Percentiles rank a stretch among this genome's conserved stretches.
phyloP scores from a whole-genome alignment of 2,888 invertebrate species.

The Caenorhabditis imperialis region DNA sequence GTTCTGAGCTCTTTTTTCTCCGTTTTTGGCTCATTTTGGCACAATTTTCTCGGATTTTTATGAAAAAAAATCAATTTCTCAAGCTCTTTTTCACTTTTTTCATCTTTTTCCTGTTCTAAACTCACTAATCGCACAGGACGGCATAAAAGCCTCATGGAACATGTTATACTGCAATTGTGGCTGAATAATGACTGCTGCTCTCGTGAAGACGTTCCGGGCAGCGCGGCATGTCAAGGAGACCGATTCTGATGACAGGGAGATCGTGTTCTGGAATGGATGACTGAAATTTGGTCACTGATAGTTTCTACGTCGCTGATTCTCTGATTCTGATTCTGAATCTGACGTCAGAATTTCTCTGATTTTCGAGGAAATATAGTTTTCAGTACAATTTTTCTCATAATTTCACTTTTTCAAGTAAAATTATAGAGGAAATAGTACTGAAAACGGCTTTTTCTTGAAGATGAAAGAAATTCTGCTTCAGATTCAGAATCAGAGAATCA shows the following conservation, averaged over 20 bases:
- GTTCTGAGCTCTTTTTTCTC: too few species aligned
- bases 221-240: slow-evolving; percentile 55
- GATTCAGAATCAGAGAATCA: too few species aligned
- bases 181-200: slow-evolving; percentile 70
- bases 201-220: slow-evolving; percentile 61
- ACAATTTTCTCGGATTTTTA: too few species aligned
- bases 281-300: neutral
- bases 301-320: too few species aligned
- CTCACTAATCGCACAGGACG: slow-evolving; percentile 65
- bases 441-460: too few species aligned
- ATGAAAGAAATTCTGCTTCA: too few species aligned
- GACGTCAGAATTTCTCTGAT: too few species aligned
- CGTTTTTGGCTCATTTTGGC: too few species aligned
- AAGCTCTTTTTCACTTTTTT: too few species aligned
- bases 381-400: neutral
- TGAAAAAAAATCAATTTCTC: neutral
- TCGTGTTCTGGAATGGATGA: slow-evolving; percentile 57
- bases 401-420: neutral
- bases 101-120: neutral
- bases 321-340: too few species aligned
- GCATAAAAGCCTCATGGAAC: slow-evolving; percentile 60
- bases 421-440: too few species aligned
- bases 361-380: too few species aligned
- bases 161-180: slow-evolving; percentile 70
- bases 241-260: slow-evolving; percentile 64